Conservation (phyloP, 2,797 vertebrate genomes). For the Distichodus sexfasciatus region DNA sequence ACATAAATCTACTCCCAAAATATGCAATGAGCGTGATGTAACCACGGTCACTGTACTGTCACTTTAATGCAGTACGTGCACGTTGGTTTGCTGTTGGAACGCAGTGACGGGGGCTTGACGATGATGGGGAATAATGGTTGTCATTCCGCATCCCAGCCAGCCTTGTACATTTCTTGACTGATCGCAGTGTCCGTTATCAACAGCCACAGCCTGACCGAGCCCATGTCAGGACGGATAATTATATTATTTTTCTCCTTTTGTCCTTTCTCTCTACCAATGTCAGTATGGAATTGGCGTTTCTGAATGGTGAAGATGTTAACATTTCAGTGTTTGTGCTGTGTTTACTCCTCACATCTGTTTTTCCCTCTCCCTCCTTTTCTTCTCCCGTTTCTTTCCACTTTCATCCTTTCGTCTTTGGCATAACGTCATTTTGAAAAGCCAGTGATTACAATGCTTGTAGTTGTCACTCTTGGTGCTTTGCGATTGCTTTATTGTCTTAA, state of each 20-base stretch:
- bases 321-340: slow-evolving; percentile 65
- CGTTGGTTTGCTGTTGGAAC: slow-evolving; percentile 71
- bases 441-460: slow-evolving; percentile 77
- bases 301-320: slow-evolving; percentile 70
- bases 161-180: slow-evolving; percentile 66
- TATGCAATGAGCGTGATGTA: slow-evolving; percentile 78
- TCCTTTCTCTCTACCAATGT: slow-evolving; percentile 50
- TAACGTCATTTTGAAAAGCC: slow-evolving; percentile 74
- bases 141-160: slow-evolving; percentile 64
- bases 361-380: slow-evolving; percentile 11
- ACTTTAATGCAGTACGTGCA: slow-evolving; percentile 82
- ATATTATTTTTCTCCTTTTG: slow-evolving; percentile 40
- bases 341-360: slow-evolving; percentile 58
- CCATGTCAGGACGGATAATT: too few relatives aligned
- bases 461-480: slow-evolving; percentile 83
- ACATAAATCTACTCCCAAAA: slow-evolving; percentile 68
- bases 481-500: slow-evolving; percentile 85
- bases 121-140: slow-evolving; percentile 73
- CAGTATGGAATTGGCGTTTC: slow-evolving; percentile 56
- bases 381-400: slow-evolving; percentile 50
- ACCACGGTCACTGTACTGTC: slow-evolving; percentile 73
- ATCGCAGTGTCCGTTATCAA: slow-evolving; percentile 59
- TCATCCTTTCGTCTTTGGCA: slow-evolving; percentile 40
- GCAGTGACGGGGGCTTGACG: slow-evolving; percentile 72
- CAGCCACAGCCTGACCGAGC: slow-evolving; percentile 55